These are phyloP conservation scores for Falco berigora DNA, from an alignment of 2,797 vertebrate species.

Conservation along the genomic window DNA sequence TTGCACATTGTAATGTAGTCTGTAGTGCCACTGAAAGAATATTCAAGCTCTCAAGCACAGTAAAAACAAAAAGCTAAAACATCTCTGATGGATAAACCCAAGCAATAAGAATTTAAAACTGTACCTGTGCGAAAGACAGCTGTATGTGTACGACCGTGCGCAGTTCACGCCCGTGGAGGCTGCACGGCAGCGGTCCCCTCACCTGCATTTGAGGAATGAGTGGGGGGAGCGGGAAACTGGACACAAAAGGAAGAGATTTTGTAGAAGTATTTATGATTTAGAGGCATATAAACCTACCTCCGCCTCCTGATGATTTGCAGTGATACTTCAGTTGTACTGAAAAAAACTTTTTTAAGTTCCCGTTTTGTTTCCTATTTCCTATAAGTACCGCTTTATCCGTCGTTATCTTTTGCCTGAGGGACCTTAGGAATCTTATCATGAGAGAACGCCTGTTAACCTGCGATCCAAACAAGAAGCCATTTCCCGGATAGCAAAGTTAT, in stretches of 20 bases:
- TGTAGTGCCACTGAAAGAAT: neutral
- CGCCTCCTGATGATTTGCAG: neutral
- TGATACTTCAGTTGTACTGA: neutral
- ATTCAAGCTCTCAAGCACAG: neutral
- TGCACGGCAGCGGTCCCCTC: neutral
- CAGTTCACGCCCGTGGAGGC: fast-evolving
- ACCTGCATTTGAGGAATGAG: neutral
- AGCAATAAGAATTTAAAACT: neutral
- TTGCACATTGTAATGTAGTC: neutral
- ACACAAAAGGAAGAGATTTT: no score
- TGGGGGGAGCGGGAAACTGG: fast-evolving
- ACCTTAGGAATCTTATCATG: no score
- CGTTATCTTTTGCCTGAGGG: neutral
- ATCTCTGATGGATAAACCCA: neutral
- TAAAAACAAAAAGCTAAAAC: neutral
- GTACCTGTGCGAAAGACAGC: neutral
- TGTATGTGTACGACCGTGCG: fast-evolving
- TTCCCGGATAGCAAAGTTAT: neutral
- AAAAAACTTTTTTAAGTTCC: neutral
- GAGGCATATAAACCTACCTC: neutral
- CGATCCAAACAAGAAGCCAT: no score
- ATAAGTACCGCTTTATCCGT: neutral
- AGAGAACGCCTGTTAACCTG: neutral
- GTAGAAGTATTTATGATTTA: neutral
- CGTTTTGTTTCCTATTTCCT: neutral